phyloP scores from a whole-genome alignment of 2,113 vertebrate genomes.

The Mormyrus lacerda region DNA sequence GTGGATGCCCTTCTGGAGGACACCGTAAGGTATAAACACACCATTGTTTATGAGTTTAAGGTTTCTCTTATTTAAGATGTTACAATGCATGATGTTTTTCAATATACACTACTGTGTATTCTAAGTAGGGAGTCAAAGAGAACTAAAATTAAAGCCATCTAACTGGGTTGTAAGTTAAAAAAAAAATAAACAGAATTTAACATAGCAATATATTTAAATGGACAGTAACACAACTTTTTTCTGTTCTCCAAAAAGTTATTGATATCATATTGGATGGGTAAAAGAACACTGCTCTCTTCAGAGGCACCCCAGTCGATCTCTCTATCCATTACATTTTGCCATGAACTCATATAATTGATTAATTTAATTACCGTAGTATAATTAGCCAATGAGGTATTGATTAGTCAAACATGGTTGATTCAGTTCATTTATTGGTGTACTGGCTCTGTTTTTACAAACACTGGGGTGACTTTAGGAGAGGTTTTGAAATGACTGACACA shows the following conservation, averaged over 20 bases:
- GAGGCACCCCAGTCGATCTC: not conserved
- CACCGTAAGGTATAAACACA: conserved; percentile 36
- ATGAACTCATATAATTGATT: not conserved
- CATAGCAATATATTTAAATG: not conserved
- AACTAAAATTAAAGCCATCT: not conserved
- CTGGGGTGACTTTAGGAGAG: not conserved
- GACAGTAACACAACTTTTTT: not conserved
- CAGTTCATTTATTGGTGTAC: not conserved
- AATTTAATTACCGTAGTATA: not conserved
- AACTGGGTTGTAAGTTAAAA: not conserved
- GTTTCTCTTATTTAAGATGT: not conserved
- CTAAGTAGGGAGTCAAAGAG: not conserved
- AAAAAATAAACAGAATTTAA: not conserved
- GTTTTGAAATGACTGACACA: not conserved
- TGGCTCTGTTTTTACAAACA: not conserved
- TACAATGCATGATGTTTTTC: not conserved
- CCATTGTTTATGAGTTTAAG: not conserved
- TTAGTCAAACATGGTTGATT: not conserved
- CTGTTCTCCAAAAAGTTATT: not conserved
- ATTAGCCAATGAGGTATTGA: not conserved
- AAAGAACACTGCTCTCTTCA: not conserved
- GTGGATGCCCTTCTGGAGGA: conserved; percentile 36
- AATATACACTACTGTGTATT: not conserved
- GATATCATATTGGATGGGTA: not conserved
- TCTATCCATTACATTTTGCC: not conserved